Base-by-base conservation (phyloP, 2,888 invertebrate species). In the Ennomos quercinarius region DNA sequence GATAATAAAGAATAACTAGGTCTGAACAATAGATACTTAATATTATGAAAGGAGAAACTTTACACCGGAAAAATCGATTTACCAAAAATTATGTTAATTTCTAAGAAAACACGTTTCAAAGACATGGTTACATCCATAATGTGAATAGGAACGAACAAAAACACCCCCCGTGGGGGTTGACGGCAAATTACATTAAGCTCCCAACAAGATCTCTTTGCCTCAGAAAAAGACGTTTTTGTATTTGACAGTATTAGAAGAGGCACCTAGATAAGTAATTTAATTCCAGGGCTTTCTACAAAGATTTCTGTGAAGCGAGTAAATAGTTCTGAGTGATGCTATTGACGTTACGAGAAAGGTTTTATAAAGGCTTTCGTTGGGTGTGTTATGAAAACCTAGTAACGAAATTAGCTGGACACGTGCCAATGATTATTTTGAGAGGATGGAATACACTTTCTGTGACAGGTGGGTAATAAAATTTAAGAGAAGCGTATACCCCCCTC, bases 101-200 rank as follows among this genome's bases (percentile, higher is more conserved):
- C 37, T 39, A n/a, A 35, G 50, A 42, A 49, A 10, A 41, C 53
- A 46, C 45, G 43, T 50, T 64, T 63, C 55, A 45, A 47, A 60
- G 49, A 41, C 56, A 58, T 57, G 47, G 37, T 60, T 57, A 57
- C 58, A 57, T 44, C 57, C 47, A 41, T 40, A 55, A 59, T 67
- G 46, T 59, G 42, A 52, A 52, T 50, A 54, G 48, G 27, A 51
- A 49, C 52, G 52, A 52, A 64, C 52, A 59, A 57, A 68, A 58
- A 38, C 60, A 50, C 50, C 53, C 53, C 35, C 48, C 52, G 43
- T 10, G 34, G 53, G 35, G 53, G 35, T 54, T 56, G 48, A 46
- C 57, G 51, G 53, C 56, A 64, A 68, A 66, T 66, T 62, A 61
- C 64, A 66, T 68, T 66, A 65, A 57, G 51, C 63, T 53, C 43